Evolutionary conservation across 2,888 invertebrate species (phyloP).

Genomic region (Cantharis rufa): DNA sequence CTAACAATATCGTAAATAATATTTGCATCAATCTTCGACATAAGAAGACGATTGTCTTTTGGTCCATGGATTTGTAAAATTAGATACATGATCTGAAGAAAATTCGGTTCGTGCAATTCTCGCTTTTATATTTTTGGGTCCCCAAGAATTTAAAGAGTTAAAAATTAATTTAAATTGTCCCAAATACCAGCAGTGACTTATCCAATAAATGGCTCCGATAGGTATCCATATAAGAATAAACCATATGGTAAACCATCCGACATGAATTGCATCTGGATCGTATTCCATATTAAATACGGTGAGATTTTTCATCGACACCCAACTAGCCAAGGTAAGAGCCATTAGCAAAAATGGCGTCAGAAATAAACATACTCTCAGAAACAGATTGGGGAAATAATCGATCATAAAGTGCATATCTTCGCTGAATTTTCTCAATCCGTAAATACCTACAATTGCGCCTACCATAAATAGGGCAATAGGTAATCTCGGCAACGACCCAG

Average conservation of each 20-base stretch:
- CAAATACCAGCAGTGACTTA: neutral
- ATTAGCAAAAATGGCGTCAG: neutral
- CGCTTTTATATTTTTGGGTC: neutral
- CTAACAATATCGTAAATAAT: neutral
- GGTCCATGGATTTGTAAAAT: conserved; percentile 3
- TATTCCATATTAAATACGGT: neutral
- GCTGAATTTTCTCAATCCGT: conserved; percentile 12
- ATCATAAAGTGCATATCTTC: conserved; percentile 17
- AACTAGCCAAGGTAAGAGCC: neutral
- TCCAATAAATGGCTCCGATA: conserved; percentile 5
- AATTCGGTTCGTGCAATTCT: conserved; percentile 9
- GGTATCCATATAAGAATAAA: conserved; percentile 4
- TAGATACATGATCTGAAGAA: conserved; percentile 3
- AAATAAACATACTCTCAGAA: neutral
- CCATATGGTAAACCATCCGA: conserved; percentile 1
- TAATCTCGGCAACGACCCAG: neutral
- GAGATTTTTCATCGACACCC: neutral
- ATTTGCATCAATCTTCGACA: neutral
- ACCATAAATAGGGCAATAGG: conserved; percentile 15
- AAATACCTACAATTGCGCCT: conserved; percentile 11
- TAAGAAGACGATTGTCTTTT: neutral
- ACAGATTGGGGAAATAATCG: conserved; percentile 6
- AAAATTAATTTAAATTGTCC: neutral
- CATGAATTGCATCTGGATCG: neutral
- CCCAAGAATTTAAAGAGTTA: conserved; percentile 2